These are phyloP conservation scores for Aphelocoma coerulescens DNA, from an alignment of 2,113 vertebrate genomes.

Conservation along the genomic window DNA sequence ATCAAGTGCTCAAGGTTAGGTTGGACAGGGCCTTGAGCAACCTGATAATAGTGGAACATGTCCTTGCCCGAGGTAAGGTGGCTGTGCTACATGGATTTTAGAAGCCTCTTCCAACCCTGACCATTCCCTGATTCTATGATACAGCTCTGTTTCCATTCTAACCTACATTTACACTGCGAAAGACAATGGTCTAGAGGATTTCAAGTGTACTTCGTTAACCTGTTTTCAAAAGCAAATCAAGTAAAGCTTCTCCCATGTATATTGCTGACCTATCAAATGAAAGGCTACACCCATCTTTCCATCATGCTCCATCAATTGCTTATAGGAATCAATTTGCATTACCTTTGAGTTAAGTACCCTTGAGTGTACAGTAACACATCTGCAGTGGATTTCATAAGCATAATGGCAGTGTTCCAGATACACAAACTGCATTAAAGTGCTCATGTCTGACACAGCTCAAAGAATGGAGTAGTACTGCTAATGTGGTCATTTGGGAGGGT, in stretches of 20 bases:
- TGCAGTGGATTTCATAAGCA: neutral
- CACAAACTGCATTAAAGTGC: neutral
- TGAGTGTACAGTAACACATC: conserved; percentile 45
- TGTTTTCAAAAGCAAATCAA: conserved; percentile 47
- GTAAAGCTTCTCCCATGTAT: neutral
- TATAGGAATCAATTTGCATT: conserved; percentile 57
- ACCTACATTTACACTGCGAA: neutral
- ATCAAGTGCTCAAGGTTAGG: neutral
- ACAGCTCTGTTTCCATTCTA: neutral
- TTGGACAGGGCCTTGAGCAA: neutral
- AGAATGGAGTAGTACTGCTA: neutral
- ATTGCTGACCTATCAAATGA: conserved; percentile 26
- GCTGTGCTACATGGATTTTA: neutral
- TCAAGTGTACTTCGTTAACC: neutral
- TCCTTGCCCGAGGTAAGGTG: neutral
- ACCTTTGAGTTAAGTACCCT: conserved; percentile 34
- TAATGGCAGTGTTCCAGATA: conserved; percentile 11
- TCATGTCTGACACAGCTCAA: conserved; percentile 12
- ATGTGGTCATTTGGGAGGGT: neutral
- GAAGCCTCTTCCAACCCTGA: neutral
- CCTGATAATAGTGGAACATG: neutral
- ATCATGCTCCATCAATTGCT: conserved; percentile 43
- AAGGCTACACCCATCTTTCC: conserved; percentile 57
- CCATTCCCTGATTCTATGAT: neutral
- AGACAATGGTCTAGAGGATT: neutral